Evolutionary conservation across 1,140 invertebrate species (phyloP).

Genomic region (Zaprionus tsacasi): DNA sequence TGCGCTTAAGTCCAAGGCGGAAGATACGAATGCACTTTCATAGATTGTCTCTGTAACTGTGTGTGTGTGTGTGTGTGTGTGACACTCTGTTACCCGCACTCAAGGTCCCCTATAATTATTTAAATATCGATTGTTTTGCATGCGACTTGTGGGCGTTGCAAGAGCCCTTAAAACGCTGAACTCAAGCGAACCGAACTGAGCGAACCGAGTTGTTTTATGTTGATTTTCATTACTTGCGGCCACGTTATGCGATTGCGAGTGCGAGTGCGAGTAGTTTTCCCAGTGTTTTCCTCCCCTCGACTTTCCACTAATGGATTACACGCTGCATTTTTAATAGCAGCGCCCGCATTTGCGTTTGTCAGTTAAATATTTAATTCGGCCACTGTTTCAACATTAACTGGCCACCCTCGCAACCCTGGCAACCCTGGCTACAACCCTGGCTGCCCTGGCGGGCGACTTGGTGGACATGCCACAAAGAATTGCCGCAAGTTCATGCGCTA

Average conservation of each 20-base stretch:
- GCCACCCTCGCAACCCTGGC: neutral
- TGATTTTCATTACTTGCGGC: constrained; percentile 33
- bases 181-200: neutral
- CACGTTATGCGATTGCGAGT: constrained; percentile 1
- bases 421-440: neutral
- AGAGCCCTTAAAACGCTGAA: neutral
- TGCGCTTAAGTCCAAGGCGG: constrained; percentile 19
- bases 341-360: constrained; percentile 9
- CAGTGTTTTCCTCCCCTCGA: neutral
- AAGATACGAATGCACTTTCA: constrained; percentile 55
- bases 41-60: constrained; percentile 36
- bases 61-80: constrained; percentile 1
- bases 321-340: constrained; percentile 64
- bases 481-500: constrained; percentile 58
- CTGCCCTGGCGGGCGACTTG: constrained; percentile 1
- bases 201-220: neutral
- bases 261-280: constrained; percentile 7
- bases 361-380: constrained; percentile 65
- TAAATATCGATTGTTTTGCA: constrained; percentile 74
- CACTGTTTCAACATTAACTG: constrained; percentile 15
- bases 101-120: constrained; percentile 70
- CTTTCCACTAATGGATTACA: constrained; percentile 63
- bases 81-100: constrained; percentile 22
- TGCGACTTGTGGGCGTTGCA: constrained; percentile 20
- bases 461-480: constrained; percentile 44